Evolutionary conservation across 2,888 invertebrate genomes (phyloP).

Genomic region (Bombyx huttoni): DNA sequence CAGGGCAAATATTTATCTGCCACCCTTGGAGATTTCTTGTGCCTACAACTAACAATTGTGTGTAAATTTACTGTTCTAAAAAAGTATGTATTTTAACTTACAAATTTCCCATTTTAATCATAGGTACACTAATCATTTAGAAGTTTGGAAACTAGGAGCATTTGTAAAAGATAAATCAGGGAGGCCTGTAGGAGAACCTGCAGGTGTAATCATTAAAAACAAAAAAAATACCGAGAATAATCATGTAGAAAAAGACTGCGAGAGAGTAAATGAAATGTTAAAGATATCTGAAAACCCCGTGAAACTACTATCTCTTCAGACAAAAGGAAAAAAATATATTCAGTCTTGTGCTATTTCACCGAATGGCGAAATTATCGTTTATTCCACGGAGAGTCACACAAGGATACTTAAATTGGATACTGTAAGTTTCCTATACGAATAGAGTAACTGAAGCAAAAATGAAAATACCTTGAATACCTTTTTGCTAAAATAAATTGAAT

Average conservation of each 20-base stretch:
- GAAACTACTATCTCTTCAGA: slow-evolving; percentile 78
- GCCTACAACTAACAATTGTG: no score
- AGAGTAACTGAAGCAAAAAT: no score
- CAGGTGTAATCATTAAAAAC: slow-evolving; percentile 16
- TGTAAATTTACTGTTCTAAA: background rate
- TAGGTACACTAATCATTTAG: slow-evolving; percentile 68
- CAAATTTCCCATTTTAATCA: slow-evolving; percentile 5
- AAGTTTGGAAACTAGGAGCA: slow-evolving; percentile 67
- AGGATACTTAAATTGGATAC: slow-evolving; percentile 77
- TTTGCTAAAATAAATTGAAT: no score
- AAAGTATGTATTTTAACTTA: background rate
- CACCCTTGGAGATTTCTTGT: no score
- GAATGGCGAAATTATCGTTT: slow-evolving; percentile 80
- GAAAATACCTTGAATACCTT: no score
- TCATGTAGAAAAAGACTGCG: slow-evolving; percentile 38
- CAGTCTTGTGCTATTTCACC: slow-evolving; percentile 79
- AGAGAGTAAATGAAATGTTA: slow-evolving; percentile 16
- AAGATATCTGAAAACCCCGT: slow-evolving; percentile 69
- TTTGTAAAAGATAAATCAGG: slow-evolving; percentile 75
- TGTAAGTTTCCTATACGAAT: slow-evolving; percentile 35
- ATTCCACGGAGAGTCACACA: slow-evolving; percentile 78
- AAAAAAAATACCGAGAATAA: slow-evolving; percentile 17
- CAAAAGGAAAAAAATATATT: slow-evolving; percentile 77
- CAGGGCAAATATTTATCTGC: no score
- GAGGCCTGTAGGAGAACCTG: slow-evolving; percentile 27